Base-by-base conservation (phyloP, 2,888 invertebrate species). In the Arenicola marina region DNA sequence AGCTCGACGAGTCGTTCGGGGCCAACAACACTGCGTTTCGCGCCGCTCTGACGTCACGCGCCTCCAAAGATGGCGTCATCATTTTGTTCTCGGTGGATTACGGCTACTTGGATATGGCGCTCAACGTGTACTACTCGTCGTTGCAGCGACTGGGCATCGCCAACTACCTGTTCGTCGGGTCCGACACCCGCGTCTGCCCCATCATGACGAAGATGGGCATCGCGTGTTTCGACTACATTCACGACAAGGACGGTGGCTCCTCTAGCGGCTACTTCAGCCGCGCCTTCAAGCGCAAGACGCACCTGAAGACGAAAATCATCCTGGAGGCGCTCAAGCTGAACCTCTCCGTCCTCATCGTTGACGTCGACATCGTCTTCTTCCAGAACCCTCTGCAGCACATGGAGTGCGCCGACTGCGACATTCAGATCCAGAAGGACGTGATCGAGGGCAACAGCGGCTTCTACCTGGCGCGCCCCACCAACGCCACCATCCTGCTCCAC, bases 281-380 rank as follows among this genome's bases (percentile, higher is more conserved):
- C 15, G 65, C 46, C 1, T 67, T 67, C 55, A 51, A 21, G 2
- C 32, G 65, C 21, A 67, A 67, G 51, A 66, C 65, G 7, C 65
- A 66, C 55, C 43, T 62, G 21, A 67, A 67, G 34, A 67, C 65
- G 0, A 65, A 58, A n/a, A 54, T 67, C 21, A 51, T 55, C 15
- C 44, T 67, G 28, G 51, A 48, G 4, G 62, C 59, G 3, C 51
- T 67, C 32, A 21, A 46, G 43, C 34, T 67, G 0, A 62, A 62
- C 15, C 53, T 56, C 31, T 62, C 48, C 4, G 61, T 67, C 2
- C 29, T 67, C 18, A 55, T 67, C 4, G 53, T 56, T 3, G 67
- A 67, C 51, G 62, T 65, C 2, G 67, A 67, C 31, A 65, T 67
- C 18, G 62, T 67, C 7, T 62, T 67, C 43, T 58, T 67, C 15